Evolutionary conservation across 2,888 invertebrate species (phyloP).

Genomic region (Rhagium mordax): DNA sequence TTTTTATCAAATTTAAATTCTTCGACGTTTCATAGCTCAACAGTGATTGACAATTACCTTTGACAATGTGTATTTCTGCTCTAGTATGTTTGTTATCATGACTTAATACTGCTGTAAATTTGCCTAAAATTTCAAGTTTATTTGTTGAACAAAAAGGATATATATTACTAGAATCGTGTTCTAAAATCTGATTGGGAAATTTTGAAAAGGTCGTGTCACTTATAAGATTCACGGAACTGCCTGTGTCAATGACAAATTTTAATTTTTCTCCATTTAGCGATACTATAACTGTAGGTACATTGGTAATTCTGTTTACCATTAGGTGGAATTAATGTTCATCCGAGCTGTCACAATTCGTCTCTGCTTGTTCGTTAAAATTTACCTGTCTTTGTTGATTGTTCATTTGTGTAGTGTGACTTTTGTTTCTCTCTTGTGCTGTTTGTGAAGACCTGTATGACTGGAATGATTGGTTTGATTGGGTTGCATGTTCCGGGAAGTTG

Average conservation of each 20-base stretch:
- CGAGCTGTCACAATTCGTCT: too few relatives aligned
- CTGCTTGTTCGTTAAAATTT: too few relatives aligned
- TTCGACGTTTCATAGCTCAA: neutral
- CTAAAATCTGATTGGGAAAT: conserved; percentile 8
- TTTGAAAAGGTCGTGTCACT: conserved; percentile 18
- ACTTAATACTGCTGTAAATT: neutral
- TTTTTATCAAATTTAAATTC: neutral
- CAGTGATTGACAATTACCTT: neutral
- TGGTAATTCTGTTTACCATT: neutral
- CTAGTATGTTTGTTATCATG: neutral
- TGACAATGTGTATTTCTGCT: neutral
- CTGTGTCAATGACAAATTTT: conserved; percentile 30
- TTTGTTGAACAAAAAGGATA: neutral
- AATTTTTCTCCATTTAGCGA: neutral
- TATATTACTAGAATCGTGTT: neutral
- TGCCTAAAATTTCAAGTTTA: neutral
- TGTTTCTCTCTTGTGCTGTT: neutral
- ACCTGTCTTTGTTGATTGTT: neutral
- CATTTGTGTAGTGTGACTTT: neutral
- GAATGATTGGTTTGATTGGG: neutral
- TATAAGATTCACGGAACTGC: conserved; percentile 30
- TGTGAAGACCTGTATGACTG: neutral
- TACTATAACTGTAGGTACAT: neutral
- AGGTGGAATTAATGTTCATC: too few relatives aligned
- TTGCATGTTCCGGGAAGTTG: neutral